Conservation (phyloP, 2,888 invertebrate species). For the Xiphydria camelus region DNA sequence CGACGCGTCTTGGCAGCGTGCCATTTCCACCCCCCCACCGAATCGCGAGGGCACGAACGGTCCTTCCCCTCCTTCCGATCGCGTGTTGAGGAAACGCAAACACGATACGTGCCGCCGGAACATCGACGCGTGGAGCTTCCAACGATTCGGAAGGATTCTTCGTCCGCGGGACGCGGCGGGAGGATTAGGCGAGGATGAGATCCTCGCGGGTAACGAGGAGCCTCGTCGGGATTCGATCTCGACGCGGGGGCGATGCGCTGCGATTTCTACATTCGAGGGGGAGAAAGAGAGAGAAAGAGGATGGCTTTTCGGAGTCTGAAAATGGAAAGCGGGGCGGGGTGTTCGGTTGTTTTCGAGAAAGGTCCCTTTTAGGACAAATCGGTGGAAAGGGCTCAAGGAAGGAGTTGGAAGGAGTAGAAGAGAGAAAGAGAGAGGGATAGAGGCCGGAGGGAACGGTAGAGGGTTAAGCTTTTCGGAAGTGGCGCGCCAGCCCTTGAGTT, state of each 20-base stretch:
- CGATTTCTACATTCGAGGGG: background rate
- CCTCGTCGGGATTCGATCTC: background rate
- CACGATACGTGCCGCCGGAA: background rate
- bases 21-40: constrained; percentile 7
- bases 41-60: background rate
- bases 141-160: background rate
- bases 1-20: constrained; percentile 7
- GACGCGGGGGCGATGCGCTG: no score
- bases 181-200: background rate
- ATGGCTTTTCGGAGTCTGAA: no score
- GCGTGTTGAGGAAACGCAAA: background rate
- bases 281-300: background rate
- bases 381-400: background rate
- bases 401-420: background rate
- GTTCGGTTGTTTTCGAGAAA: no score
- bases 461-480: constrained; percentile 13
- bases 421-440: background rate
- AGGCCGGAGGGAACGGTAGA: background rate
- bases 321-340: no score
- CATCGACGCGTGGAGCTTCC: no score
- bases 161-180: no score
- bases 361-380: background rate
- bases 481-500: constrained; percentile 3
- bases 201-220: background rate
- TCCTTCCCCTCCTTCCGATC: background rate